Conservation (phyloP, 2,888 invertebrate species). For the Agrochola lota region DNA sequence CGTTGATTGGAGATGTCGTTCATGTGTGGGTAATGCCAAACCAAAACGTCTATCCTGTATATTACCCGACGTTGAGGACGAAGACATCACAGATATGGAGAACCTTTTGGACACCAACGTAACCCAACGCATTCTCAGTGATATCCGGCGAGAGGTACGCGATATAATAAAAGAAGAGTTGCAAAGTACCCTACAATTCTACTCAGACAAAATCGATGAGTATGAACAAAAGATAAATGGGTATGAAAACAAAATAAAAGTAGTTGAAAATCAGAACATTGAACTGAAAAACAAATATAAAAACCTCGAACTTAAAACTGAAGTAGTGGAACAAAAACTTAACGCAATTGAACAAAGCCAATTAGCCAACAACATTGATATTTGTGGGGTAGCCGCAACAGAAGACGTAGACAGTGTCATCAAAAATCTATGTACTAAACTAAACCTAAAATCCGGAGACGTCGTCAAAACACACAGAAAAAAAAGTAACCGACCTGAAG, state of each 20-base stretch:
- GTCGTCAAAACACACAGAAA: no score
- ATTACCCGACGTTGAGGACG: not conserved
- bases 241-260: not conserved
- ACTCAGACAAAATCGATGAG: constrained; percentile 17
- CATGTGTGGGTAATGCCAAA: no score
- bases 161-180: constrained; percentile 18
- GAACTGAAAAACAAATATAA: constrained; percentile 1
- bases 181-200: constrained; percentile 15
- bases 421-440: no score
- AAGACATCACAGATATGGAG: not conserved
- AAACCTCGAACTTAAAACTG: not conserved
- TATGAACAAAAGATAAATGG: constrained; percentile 8
- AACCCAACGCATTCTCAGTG: constrained; percentile 11
- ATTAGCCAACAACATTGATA: not conserved
- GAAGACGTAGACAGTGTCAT: no score
- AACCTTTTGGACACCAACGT: not conserved
- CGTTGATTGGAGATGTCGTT: no score
- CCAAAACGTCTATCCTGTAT: constrained; percentile 4
- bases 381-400: not conserved
- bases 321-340: not conserved
- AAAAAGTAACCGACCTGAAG: no score
- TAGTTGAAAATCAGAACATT: no score
- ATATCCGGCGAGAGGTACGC: constrained; percentile 9
- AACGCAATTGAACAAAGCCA: not conserved
- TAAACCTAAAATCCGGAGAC: no score